Evolutionary conservation across 2,113 vertebrate genomes (phyloP), one percentile per base, ranked within the genome.

Genomic region (Salvelinus namaycush): DNA sequence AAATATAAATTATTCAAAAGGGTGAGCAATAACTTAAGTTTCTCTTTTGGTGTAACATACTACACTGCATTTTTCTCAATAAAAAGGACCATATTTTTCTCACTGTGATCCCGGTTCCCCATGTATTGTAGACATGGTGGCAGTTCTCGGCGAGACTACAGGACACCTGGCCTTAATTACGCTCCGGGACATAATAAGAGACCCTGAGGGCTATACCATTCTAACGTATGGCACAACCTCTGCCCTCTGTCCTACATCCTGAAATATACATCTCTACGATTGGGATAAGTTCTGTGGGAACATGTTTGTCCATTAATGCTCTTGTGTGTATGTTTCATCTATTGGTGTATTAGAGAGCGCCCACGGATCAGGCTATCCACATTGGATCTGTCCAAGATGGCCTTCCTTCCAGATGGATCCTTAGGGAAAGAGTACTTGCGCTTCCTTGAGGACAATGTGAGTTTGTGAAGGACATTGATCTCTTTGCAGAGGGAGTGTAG

Each of bases 111-210:
- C 7, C 60, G 73, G 16, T 51, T 51, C 49, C 14, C 14, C 49
- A 51, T 51, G 49, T 34, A 34, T 7, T 34, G 20, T 91, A 99
- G 98, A 99, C 88, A 99, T 99, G 97, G 96, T 99, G 2, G 97
- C 97, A 0, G 97, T 99, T 29, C 94, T 99, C 0, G 97, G 96
- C 3, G 98, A 99, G 86, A 96, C 97, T 2, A 99, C 98, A 0
- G 97, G 97, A 48, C 85, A 86, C 65, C 75, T 83, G 4, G 94
- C 95, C 2, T 88, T 99, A 75, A 82, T 89, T 44, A 92, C 86
- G 14, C 93, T 99, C 82, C 90, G 95, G 49, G 92, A 97, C 82
- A 90, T 84, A 88, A 99, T 99, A 97, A 96, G 78, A 18, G 92
- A 98, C 74, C 94, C 96, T 0, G 98, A 99, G 89, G 98, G 97